Percentiles rank a stretch among this genome's conserved stretches.
Conservation (phyloP, 1,140 invertebrate genomes). For the Diuraphis noxia region DNA sequence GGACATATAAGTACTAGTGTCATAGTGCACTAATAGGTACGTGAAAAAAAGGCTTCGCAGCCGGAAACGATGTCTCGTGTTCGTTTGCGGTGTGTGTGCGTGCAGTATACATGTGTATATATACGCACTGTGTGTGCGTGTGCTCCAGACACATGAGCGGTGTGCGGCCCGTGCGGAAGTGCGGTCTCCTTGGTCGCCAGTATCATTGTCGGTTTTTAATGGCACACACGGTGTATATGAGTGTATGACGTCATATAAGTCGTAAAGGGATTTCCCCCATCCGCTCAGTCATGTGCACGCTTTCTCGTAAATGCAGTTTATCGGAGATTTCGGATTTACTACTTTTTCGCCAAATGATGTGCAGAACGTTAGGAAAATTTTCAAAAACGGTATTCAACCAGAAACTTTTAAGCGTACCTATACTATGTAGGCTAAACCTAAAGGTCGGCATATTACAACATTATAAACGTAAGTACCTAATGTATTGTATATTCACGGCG, state of each 20-base stretch:
- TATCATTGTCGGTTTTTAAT: slow-evolving; percentile 44
- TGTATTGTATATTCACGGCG: neutral
- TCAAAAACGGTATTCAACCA: neutral
- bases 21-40: neutral
- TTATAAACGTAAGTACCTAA: neutral
- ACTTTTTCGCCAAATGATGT: neutral
- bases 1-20: neutral
- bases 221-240: neutral
- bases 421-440: neutral
- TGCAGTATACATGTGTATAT: neutral
- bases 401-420: neutral
- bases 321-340: neutral
- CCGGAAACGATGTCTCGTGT: slow-evolving; percentile 49
- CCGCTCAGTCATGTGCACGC: neutral
- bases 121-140: neutral
- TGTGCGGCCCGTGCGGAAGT: slow-evolving; percentile 45
- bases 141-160: slow-evolving; percentile 36
- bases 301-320: neutral
- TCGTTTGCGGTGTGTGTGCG: slow-evolving; percentile 23
- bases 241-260: slow-evolving; percentile 41
- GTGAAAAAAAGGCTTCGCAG: slow-evolving; percentile 44
- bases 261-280: slow-evolving; percentile 42
- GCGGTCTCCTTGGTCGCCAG: slow-evolving; percentile 47
- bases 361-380: neutral
- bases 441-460: neutral